Evolutionary conservation across 2,113 vertebrate species (phyloP).

Genomic region (Carassius carassius): DNA sequence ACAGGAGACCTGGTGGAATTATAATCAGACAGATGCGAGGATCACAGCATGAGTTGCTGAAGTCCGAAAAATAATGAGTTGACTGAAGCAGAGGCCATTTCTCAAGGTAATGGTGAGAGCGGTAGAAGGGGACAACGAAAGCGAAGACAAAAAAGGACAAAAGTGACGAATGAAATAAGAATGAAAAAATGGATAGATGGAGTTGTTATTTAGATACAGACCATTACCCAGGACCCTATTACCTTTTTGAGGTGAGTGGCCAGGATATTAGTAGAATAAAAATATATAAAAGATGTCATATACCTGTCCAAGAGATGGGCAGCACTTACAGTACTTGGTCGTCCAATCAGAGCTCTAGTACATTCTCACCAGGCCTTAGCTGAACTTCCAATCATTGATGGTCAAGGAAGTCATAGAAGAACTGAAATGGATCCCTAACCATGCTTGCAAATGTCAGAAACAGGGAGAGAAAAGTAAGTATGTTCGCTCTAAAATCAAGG

Average conservation of each 20-base stretch:
- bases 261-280: neutral
- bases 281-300: neutral
- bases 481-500: neutral
- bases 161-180: neutral
- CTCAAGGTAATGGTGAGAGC: conserved; percentile 27
- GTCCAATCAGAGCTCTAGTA: neutral
- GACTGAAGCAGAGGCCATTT: conserved; percentile 20
- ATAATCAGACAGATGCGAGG: conserved; percentile 5
- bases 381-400: neutral
- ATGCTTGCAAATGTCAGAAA: neutral
- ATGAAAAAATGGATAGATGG: neutral
- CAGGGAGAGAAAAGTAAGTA: neutral
- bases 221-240: neutral
- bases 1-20: neutral
- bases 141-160: neutral
- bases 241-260: neutral
- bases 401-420: neutral
- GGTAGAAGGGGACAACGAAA: neutral
- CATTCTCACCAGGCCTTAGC: neutral
- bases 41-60: neutral
- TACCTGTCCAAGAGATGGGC: neutral
- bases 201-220: conserved; percentile 24
- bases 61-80: conserved; percentile 26
- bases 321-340: neutral
- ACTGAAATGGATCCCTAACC: neutral